Evolutionary conservation across 2,113 vertebrate genomes (phyloP).

Genomic region (Tichodroma muraria): DNA sequence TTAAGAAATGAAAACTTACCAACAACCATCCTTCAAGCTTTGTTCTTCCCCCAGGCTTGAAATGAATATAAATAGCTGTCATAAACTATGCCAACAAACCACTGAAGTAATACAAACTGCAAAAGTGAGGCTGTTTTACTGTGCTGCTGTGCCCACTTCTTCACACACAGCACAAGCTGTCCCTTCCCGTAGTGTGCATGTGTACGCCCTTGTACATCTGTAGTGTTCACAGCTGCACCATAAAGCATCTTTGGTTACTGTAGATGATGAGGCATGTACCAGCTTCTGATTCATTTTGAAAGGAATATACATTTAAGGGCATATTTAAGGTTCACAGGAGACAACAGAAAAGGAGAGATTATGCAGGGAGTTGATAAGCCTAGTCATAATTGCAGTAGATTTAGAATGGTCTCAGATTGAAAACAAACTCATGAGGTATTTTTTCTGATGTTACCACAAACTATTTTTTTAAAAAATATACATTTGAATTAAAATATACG

Average conservation of each 20-base stretch:
- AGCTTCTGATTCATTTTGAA: not conserved
- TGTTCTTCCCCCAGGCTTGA: conserved; percentile 12
- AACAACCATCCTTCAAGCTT: not conserved
- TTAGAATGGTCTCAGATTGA: not conserved
- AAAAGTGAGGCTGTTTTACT: not conserved
- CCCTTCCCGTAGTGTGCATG: rapidly evolving
- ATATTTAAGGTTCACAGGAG: not conserved
- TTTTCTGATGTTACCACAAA: not conserved
- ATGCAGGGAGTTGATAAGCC: not conserved
- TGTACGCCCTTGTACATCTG: rapidly evolving
- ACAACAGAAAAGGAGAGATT: not conserved
- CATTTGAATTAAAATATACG: not conserved
- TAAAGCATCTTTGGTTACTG: not conserved
- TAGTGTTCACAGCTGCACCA: not conserved
- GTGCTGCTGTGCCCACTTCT: not conserved
- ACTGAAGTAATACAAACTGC: not conserved
- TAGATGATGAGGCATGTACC: not conserved
- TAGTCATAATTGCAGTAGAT: not conserved
- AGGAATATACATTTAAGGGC: not conserved
- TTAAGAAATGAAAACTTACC: not conserved
- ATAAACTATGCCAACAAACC: conserved; percentile 10
- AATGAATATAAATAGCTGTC: conserved; percentile 34
- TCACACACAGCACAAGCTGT: not conserved
- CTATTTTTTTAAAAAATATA: not conserved
- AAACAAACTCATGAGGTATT: not conserved